Base-by-base conservation (phyloP, 1,140 invertebrate genomes). In the Sweltsa coloradensis region DNA sequence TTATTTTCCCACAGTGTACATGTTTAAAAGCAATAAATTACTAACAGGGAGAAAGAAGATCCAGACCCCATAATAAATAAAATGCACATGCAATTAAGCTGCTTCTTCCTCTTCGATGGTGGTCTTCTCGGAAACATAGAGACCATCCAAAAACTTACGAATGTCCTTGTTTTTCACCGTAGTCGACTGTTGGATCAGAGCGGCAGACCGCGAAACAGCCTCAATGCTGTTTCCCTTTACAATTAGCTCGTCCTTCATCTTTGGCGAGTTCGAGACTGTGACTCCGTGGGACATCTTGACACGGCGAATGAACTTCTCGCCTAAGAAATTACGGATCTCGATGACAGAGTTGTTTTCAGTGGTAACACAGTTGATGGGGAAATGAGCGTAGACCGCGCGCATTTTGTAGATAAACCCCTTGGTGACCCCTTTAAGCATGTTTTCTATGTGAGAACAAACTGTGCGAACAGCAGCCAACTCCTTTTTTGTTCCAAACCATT, bases 91-190 rank as follows among this genome's bases (percentile, higher is more conserved):
- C n/a, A n/a, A n/a, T n/a, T n/a, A n/a, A n/a, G n/a, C n/a, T n/a
- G n/a, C n/a, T 72, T 86, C 84, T 57, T 83, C 78, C 72, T 78
- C 74, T 60, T 86, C 79, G 75, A 91, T 85, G 57, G 86, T 91
- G 34, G 88, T 91, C 68, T 97, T 99, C 65, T 99, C 95, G 51
- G 92, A 97, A 39, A 99, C 96, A 70, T 99, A 99, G 47, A 99
- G 78, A 65, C 97, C 97, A 67, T 99, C 97, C 71, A 99, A 89
- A 76, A 99, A 99, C 72, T 99, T 98, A 76, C 94, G 78, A 70
- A 99, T 98, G 81, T 99, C 97, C 78, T 99, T 99, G 60, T 96
- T 91, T 70, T 98, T 97, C 23, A 99, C 97, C 45, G 87, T 87
- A 19, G 95, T 98, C 0, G 91, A 97, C 64, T 99, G 96, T 66